A percentile compares a stretch with the other conserved stretches of the same genome.
Conservation (phyloP, 2,797 vertebrate genomes). For the Melopsittacus undulatus region DNA sequence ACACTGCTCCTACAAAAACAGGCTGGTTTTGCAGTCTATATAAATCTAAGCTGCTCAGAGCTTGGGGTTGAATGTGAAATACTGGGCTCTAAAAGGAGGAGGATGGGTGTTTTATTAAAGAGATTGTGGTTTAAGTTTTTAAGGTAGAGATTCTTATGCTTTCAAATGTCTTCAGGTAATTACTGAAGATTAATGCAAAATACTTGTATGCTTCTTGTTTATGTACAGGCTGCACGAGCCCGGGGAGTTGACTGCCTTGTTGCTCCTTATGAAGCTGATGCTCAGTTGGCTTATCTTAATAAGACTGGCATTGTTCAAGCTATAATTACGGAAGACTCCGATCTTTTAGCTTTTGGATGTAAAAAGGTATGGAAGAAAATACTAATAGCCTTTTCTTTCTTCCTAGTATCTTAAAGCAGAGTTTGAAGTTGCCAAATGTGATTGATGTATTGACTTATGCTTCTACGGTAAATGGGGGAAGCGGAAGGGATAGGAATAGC, state of each 20-base stretch:
- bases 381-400: neutral
- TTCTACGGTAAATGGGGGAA: neutral
- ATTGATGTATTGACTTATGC: neutral
- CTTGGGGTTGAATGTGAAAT: neutral
- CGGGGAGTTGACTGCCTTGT: conserved; percentile 92
- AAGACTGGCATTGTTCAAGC: conserved; percentile 89
- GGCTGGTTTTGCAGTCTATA: neutral
- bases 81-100: accelerated
- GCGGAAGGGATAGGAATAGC: neutral
- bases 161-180: neutral
- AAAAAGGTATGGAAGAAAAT: conserved; percentile 85
- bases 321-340: conserved; percentile 95
- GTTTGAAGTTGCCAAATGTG: neutral
- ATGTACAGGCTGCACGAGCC: conserved; percentile 82
- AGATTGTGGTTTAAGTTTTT: neutral
- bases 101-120: neutral
- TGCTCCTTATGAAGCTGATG: conserved; percentile 96
- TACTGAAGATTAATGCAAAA: neutral
- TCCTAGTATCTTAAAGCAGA: neutral
- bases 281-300: conserved; percentile 92
- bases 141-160: neutral
- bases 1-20: neutral
- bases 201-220: neutral
- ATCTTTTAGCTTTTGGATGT: conserved; percentile 96
- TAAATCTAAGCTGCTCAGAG: neutral